Conservation (phyloP, 2,888 invertebrate species). For the Metellina segmentata region DNA sequence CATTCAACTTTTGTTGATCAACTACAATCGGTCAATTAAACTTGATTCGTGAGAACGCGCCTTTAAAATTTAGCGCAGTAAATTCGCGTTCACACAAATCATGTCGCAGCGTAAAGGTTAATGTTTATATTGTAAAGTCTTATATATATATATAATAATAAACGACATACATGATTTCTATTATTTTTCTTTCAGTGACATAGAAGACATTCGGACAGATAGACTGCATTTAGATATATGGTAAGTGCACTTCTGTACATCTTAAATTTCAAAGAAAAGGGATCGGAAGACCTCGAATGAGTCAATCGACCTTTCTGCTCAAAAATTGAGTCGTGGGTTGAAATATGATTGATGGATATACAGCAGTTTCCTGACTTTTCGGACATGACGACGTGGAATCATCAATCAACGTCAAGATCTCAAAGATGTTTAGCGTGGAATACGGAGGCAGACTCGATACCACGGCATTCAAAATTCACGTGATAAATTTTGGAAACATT, state of each 20-base stretch:
- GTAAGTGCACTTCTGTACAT: constrained; percentile 81
- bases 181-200: constrained; percentile 85
- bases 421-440: not conserved
- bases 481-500: no score
- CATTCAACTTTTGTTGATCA: no score
- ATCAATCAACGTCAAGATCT: not conserved
- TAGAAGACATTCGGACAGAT: constrained; percentile 92
- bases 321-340: not conserved
- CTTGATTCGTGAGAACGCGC: no score
- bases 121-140: no score
- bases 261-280: not conserved
- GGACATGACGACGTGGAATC: not conserved
- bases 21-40: no score
- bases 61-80: no score
- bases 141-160: no score
- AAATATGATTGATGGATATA: not conserved
- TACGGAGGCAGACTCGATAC: no score
- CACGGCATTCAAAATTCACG: no score
- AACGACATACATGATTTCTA: no score
- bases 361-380: not conserved
- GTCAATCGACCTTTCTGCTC: not conserved
- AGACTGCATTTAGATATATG: constrained; percentile 92
- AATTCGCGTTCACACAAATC: no score
- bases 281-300: not conserved
- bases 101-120: no score